Percentiles rank a stretch among this genome's conserved stretches.
phyloP scores from a whole-genome alignment of 2,888 invertebrate species.

The Lumbricus terrestris region DNA sequence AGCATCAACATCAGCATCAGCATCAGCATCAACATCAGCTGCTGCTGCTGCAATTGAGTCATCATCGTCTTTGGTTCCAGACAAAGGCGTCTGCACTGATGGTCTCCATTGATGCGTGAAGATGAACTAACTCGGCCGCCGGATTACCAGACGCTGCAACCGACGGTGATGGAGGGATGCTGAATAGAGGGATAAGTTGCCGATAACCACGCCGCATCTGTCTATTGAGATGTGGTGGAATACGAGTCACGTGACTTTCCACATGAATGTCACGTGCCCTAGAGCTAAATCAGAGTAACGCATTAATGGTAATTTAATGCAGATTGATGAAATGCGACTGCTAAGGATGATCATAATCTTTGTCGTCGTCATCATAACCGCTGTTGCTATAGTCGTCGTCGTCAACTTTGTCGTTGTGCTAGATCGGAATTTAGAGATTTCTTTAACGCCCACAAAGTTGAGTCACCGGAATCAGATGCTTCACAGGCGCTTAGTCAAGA shows the following conservation, averaged over 20 bases:
- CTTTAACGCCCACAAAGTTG: no score
- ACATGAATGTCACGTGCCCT: not conserved
- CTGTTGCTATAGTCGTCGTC: no score
- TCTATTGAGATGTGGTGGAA: not conserved
- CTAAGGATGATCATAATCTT: not conserved
- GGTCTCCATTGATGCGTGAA: not conserved
- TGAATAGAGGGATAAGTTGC: no score
- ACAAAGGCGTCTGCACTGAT: constrained; percentile 3
- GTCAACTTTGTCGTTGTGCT: not conserved
- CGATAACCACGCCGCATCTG: no score
- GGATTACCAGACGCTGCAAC: not conserved
- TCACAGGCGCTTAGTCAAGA: no score
- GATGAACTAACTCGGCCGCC: not conserved
- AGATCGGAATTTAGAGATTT: not conserved
- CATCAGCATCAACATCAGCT: no score
- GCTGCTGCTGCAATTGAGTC: not conserved
- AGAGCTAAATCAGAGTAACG: not conserved
- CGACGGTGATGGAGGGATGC: not conserved
- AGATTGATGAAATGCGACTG: not conserved
- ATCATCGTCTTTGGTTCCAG: not conserved
- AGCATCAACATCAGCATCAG: no score
- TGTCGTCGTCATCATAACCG: not conserved
- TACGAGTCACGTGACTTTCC: not conserved
- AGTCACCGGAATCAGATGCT: no score
- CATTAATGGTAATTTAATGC: no score